phyloP scores from a whole-genome alignment of 1,140 invertebrate genomes.

The Platyscapa corneri region DNA sequence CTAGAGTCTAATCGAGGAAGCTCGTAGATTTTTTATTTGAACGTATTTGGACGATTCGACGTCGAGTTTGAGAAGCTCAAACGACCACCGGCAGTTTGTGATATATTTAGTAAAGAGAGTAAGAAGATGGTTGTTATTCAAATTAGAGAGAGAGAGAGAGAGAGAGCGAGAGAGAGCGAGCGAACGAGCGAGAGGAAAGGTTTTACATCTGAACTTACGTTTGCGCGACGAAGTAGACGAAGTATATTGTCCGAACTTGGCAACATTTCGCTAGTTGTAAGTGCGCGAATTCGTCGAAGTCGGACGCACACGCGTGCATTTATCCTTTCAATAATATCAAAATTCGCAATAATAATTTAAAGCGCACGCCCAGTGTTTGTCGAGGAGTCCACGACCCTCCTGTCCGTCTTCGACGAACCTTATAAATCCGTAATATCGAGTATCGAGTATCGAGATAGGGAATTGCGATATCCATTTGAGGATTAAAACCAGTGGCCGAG shows the following conservation, averaged over 20 bases:
- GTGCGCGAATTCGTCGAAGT: slow-evolving; percentile 33
- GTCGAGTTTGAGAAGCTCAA: slow-evolving; percentile 56
- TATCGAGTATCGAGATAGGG: no score
- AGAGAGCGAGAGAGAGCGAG: no score
- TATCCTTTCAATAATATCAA: background rate
- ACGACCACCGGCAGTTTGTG: slow-evolving; percentile 71
- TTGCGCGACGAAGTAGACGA: slow-evolving; percentile 64
- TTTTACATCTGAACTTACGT: slow-evolving; percentile 68
- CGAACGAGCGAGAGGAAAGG: no score
- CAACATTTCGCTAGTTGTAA: slow-evolving; percentile 31
- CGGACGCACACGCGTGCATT: background rate
- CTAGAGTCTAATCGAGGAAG: slow-evolving; percentile 21
- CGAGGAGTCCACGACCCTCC: background rate
- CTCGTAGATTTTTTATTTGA: slow-evolving; percentile 25
- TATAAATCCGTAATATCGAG: slow-evolving; percentile 53
- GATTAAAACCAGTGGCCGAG: slow-evolving; percentile 43
- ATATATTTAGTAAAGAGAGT: slow-evolving; percentile 73
- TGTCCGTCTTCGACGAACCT: slow-evolving; percentile 42
- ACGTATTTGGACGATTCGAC: slow-evolving; percentile 52
- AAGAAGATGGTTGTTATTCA: slow-evolving; percentile 71
- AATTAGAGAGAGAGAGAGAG: no score
- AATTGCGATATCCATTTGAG: slow-evolving; percentile 38
- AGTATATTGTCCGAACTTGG: slow-evolving; percentile 41
- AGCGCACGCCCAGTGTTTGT: background rate
- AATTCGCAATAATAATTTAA: slow-evolving; percentile 46